phyloP scores from a whole-genome alignment of 2,113 vertebrate genomes.

The Dendropsophus ebraccatus region DNA sequence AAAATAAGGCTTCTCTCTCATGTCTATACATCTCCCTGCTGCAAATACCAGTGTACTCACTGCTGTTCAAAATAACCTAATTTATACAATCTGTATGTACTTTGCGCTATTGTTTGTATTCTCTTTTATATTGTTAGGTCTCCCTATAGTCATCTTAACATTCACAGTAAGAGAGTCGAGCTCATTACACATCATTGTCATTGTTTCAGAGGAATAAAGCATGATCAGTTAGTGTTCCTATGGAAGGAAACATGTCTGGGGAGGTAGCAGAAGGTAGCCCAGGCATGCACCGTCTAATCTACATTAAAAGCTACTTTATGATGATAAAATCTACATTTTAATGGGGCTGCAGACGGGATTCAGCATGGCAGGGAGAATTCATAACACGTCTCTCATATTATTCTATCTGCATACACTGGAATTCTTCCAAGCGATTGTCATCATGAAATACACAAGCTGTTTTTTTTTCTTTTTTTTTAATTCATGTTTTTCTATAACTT shows the following conservation, averaged over 20 bases:
- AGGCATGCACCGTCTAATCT: not conserved
- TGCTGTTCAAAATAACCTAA: no score
- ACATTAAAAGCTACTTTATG: constrained; percentile 45
- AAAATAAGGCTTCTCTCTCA: no score
- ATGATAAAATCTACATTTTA: constrained; percentile 31
- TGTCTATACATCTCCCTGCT: no score
- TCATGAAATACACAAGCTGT: not conserved
- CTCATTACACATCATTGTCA: constrained; percentile 17
- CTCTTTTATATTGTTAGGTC: not conserved
- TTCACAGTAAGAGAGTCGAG: not conserved
- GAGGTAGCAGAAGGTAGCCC: constrained; percentile 25
- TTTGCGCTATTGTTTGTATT: not conserved
- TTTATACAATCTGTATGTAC: no score
- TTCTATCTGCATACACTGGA: constrained; percentile 8
- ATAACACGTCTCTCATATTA: constrained; percentile 23
- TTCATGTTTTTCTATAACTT: not conserved
- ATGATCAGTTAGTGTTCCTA: constrained; percentile 7
- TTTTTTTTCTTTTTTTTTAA: not conserved
- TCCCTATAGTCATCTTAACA: not conserved
- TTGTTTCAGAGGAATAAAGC: not conserved
- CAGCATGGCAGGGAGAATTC: not conserved
- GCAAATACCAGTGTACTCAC: no score
- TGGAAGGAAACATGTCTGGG: constrained; percentile 24
- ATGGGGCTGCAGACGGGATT: constrained; percentile 27
- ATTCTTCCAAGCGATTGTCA: constrained; percentile 17